phyloP scores from a whole-genome alignment of 2,797 vertebrate genomes.

The Macrochelys suwanniensis region DNA sequence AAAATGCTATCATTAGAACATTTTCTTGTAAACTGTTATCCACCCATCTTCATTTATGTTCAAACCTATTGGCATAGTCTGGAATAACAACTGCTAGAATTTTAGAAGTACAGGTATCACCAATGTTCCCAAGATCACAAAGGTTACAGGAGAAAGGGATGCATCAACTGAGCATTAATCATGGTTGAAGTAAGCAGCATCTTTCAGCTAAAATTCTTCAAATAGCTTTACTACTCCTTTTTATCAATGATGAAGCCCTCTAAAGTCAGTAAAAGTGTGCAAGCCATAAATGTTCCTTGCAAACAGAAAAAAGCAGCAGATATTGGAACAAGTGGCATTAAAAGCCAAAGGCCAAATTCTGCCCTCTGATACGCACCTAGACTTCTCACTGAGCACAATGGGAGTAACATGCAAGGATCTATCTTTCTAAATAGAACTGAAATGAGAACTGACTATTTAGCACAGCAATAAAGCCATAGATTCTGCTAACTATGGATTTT shows the following conservation, averaged over 20 bases:
- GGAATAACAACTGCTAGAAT: neutral
- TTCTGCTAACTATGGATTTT: neutral
- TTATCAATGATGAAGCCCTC: neutral
- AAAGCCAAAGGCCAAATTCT: neutral
- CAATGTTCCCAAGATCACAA: neutral
- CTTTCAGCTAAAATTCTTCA: neutral
- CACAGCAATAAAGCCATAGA: neutral
- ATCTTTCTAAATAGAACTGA: neutral
- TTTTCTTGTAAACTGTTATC: neutral
- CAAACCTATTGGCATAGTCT: neutral
- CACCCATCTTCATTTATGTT: neutral
- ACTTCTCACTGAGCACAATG: neutral
- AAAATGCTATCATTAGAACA: accelerated
- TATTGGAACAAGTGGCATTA: neutral
- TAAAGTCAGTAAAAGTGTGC: too few relatives aligned
- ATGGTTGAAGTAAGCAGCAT: neutral
- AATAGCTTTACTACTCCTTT: neutral
- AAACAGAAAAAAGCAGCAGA: neutral
- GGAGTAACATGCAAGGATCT: neutral
- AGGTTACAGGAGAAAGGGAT: neutral
- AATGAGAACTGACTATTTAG: slow-evolving; percentile 35
- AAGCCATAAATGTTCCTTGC: neutral
- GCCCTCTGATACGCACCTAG: neutral
- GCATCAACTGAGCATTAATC: neutral
- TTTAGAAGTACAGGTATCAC: neutral